Percentiles rank a stretch among this genome's conserved stretches.
Conservation (phyloP, 2,797 vertebrate genomes). For the Enoplosus armatus region DNA sequence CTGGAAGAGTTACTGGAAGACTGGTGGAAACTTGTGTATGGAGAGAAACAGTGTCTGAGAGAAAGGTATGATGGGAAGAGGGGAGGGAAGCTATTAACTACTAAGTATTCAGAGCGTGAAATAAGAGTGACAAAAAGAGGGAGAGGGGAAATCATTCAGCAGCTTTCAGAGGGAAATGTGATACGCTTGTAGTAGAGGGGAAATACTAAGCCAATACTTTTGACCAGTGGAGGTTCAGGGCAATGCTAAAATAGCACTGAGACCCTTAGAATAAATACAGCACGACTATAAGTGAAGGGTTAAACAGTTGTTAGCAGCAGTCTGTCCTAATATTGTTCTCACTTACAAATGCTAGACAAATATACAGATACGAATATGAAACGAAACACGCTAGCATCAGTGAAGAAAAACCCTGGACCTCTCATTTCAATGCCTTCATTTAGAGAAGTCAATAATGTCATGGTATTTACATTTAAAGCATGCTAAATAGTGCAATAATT, state of each 20-base stretch:
- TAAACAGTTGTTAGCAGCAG: neutral
- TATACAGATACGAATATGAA: neutral
- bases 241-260: slow-evolving; percentile 45
- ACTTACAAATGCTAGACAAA: neutral
- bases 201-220: slow-evolving; percentile 73
- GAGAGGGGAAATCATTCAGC: slow-evolving; percentile 83
- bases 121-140: slow-evolving; percentile 86
- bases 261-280: slow-evolving; percentile 15
- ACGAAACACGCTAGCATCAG: neutral
- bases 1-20: slow-evolving; percentile 73
- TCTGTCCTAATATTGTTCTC: neutral
- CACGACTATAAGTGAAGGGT: neutral
- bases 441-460: neutral
- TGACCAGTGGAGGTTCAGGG: slow-evolving; percentile 63
- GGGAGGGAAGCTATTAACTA: slow-evolving; percentile 85
- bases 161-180: slow-evolving; percentile 77
- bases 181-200: slow-evolving; percentile 76
- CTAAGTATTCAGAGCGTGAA: slow-evolving; percentile 88
- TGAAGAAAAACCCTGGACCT: too few species aligned
- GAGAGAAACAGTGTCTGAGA: slow-evolving; percentile 55
- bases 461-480: neutral
- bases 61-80: slow-evolving; percentile 71
- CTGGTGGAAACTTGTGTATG: slow-evolving; percentile 74
- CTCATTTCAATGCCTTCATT: neutral
- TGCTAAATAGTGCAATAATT: neutral